Evolutionary conservation across 2,888 invertebrate genomes (phyloP).

Genomic region (Cylloceria caligata): DNA sequence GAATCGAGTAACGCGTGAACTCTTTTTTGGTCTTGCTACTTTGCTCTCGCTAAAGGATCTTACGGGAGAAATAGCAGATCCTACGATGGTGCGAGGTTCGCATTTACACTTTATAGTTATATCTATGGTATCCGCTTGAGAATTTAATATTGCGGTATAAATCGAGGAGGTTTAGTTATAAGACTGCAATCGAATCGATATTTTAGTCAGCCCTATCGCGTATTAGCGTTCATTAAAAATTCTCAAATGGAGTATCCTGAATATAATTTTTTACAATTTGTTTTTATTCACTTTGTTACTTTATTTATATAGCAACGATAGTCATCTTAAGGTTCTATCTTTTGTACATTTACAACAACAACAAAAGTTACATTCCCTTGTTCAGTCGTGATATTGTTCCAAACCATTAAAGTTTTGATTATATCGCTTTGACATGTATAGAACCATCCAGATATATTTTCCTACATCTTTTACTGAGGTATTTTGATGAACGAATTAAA

Average conservation of each 20-base stretch:
- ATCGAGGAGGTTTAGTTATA: slow-evolving; percentile 10
- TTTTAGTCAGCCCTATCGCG: slow-evolving; percentile 2
- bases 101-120: slow-evolving; percentile 23
- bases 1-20: slow-evolving; percentile 31
- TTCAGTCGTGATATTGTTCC: not conserved
- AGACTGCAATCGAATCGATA: not conserved
- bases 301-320: slow-evolving; percentile 1
- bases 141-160: slow-evolving; percentile 30
- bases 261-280: not conserved
- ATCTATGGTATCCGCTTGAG: slow-evolving; percentile 1
- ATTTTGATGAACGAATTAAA: not conserved
- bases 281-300: not conserved
- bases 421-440: not conserved
- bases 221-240: not conserved
- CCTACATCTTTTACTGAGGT: not conserved
- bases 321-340: not conserved
- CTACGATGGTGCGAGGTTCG: not conserved
- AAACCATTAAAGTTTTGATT: not conserved
- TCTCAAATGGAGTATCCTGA: not conserved
- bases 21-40: slow-evolving; percentile 18
- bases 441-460: not conserved
- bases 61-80: slow-evolving; percentile 17
- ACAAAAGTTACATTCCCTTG: not conserved
- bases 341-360: not conserved
- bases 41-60: slow-evolving; percentile 1